Evolutionary conservation across 2,797 vertebrate genomes (phyloP), one percentile per base, ranked within the genome.

Genomic region (Orestias chungarensis): DNA sequence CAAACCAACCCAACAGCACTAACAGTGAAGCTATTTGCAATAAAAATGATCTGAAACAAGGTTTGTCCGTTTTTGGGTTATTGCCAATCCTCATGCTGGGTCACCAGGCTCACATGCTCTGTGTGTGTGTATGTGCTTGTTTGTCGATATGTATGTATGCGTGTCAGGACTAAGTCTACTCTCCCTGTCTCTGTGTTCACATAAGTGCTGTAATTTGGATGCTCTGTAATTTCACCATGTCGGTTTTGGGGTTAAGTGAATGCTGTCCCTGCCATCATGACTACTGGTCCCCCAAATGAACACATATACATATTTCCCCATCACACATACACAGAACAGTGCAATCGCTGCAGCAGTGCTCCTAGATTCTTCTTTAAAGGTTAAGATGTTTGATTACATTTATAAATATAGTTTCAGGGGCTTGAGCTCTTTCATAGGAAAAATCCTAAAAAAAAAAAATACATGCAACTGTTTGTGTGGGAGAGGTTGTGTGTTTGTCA

Each of bases 221-320:
- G 84, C 88, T 92, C 91, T 94, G 91, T 93, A 94, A 94, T 93
- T 94, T 94, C 80, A 86, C 88, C 77, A 85, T 91, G 89, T 91
- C 76, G 90, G 92, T 93, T 93, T n/a, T 92, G 76, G 91, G 92
- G 92, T 94, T 93, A 94, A 94, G 91, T 93, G 92, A 85, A 92
- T 88, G 82, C 91, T 88, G 89, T 87, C 86, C 82, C 89, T 88
- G 73, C 88, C 82, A 86, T 89, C 84, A 89, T 82, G 74, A 90
- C 86, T 80, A 83, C 83, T 52, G 74, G 74, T 72, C 85, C 85
- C 82, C 81, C 83, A 86, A 86, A 88, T 65, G 80, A 84, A 91
- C 86, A 82, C 85, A 85, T 73, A 46, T 42, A 68, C 46, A 9
- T 47, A 65, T 33, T 17, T 64, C 38, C 14, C 73, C 73, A 76